A percentile compares a stretch with the other conserved stretches of the same genome.
These are phyloP conservation scores for Sipha flava DNA, from an alignment of 1,140 invertebrate species.

Conservation along the genomic window DNA sequence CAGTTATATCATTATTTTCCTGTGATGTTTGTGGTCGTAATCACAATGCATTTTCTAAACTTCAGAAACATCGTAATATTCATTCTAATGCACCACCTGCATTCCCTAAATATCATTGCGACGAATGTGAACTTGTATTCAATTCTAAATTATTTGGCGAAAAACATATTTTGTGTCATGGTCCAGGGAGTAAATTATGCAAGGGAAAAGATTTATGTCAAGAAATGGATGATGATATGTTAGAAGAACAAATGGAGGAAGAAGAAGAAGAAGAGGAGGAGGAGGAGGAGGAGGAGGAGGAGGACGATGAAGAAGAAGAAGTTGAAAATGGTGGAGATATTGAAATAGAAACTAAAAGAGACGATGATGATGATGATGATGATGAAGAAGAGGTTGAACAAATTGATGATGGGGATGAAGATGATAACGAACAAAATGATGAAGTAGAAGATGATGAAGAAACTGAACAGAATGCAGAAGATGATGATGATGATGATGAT, in stretches of 20 bases:
- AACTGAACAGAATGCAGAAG: conserved; percentile 6
- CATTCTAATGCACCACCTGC: conserved; percentile 44
- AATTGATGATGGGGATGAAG: background rate
- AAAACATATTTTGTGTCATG: conserved; percentile 16
- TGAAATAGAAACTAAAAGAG: background rate
- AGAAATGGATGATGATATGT: conserved; percentile 21
- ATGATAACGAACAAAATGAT: conserved; percentile 13
- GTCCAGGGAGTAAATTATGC: conserved; percentile 11
- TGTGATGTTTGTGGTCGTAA: conserved; percentile 54
- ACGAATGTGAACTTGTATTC: conserved; percentile 26
- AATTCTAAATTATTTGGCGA: conserved; percentile 9
- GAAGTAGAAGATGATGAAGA: conserved; percentile 21
- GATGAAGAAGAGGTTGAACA: conserved; percentile 19
- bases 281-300: background rate
- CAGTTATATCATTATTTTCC: conserved; percentile 50
- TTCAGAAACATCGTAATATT: conserved; percentile 51
- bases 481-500: conserved; percentile 19
- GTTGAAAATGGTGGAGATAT: background rate
- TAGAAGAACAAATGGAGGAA: conserved; percentile 9
- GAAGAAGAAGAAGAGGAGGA: background rate
- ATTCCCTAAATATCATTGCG: background rate
- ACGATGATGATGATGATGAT: conserved; percentile 19
- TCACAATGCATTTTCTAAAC: conserved; percentile 54
- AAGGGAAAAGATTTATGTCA: conserved; percentile 19
- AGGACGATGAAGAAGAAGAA: background rate